Base-by-base conservation (phyloP, 1,140 invertebrate species). In the Phortica variegata region DNA sequence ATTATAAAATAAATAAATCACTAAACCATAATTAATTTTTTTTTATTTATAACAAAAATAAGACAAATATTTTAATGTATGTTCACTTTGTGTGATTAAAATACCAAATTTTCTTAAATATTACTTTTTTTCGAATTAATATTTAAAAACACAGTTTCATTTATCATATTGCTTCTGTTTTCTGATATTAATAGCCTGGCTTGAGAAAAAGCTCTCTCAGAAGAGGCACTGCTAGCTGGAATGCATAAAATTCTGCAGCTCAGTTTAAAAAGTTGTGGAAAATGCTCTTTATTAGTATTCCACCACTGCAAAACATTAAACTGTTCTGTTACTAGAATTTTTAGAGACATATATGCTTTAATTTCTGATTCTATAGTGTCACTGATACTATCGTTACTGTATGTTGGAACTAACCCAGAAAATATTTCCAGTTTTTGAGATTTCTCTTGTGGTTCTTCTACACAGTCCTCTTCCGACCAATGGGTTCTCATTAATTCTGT, bases 221-320 rank as follows among this genome's bases (percentile, higher is more conserved):
- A 39, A 6, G 37, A 9, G n/a, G 37, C 15, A 19, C 37, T 39
- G 16, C 15, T 39, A 3, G 37, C 37, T 39, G 37, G 37, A 8
- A 39, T 39, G n/a, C 8, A 16, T 12, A 39, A 18, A 10, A 39
- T 39, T 16, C 6, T 39, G 18, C 37, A 39, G 37, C 37, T 39
- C 3, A 39, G 6, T 21, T 19, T 39, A 13, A 8, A 39, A 5
- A 39, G 13, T 5, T 17, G 37, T 18, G 37, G 37, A 39, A 18
- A 39, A 8, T 39, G 17, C 6, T 21, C 5, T 39, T 39, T 39
- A 21, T 21, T 18, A 18, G 4, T 6, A 8, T 39, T 9, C 37
- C 37, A 39, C 19, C 37, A 39, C 18, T 21, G 17, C 19, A 39
- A 39, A 21, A 39, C 19, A 39, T 39, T 21, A 39, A 39, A 39